Base-by-base conservation (phyloP, 2,888 invertebrate genomes). In the Plagodis dolabraria region DNA sequence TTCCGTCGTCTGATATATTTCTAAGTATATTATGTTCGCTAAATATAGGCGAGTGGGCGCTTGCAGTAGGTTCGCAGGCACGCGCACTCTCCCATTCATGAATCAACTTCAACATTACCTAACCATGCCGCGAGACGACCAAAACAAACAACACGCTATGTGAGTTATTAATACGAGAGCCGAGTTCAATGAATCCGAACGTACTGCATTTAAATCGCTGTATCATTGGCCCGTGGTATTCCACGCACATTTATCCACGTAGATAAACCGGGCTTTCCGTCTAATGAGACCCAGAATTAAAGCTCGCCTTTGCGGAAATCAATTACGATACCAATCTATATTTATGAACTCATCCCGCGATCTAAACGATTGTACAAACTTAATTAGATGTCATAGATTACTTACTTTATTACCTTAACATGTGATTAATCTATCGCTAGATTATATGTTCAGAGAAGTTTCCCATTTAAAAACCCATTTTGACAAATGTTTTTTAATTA, bases 71-170 rank as follows among this genome's bases (percentile, higher is more conserved):
- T 78, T 72, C 77, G 78, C 76, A 70, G 76, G 77, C 64, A 71
- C 68, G 71, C 74, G 75, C 82, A 79, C 83, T 84, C 86, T 82
- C 83, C 82, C 92, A 92, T 92, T 92, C 92, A 92, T 92, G 92
- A 92, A 92, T 91, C 92, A 92, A 90, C 87, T 87, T 86, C 87
- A 86, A 74, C 89, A 81, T 92, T 92, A 91, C 89, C 89, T 90
- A 87, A 91, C 91, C 79, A 76, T 72, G 76, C 78, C 74, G 71
- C 81, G 81, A 77, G 78, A 81, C 82, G 83, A 86, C 79, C 82
- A 89, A 91, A 88, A 89, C 89, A 87, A 89, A 86, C 87, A 85
- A 69, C 75, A 75, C 75, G 83, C 81, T 82, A 85, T 82, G 80
- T 77, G 83, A 83, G 89, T 90, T 92, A 92, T 92, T 92, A 92